Base-by-base conservation (phyloP, 2,888 invertebrate species). In the Hecatera dysodea region DNA sequence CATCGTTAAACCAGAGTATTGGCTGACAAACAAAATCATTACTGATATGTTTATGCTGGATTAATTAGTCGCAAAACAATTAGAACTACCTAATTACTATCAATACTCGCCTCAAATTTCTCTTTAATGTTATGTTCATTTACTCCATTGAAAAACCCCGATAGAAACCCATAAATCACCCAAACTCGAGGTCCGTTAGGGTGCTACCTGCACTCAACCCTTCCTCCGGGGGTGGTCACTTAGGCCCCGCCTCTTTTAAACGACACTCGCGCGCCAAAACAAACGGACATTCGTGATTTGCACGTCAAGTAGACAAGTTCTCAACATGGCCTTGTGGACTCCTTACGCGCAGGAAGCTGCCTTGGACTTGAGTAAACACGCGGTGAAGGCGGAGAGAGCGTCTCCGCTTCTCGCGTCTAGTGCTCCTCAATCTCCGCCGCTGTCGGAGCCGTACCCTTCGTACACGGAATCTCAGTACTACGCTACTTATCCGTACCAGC, bases 291-390 rank as follows among this genome's bases (percentile, higher is more conserved):
- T 89, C 79, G 83, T 75, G 66, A 72, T 68, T 78, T 65, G 72
- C 67, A 67, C 83, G 78, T 80, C 83, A 78, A 81, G 79, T 81
- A 76, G 80, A 80, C 76, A 81, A 77, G 72, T 73, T 69, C 63
- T 75, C 80, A 85, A 81, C 59, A 94, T 94, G 94, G 89, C 94
- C 67, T 78, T 94, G 73, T 94, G 94, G 94, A 94, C 93, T 59
- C 94, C 94, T 39, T 94, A 94, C 89, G 88, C 89, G 33, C 94
- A 93, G 64, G 88, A 93, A 84, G 87, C 90, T 17, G 92, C 93
- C 7, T 72, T 95, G 62, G 94, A 95, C 71, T 88, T 94, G 42
- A 93, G 88, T 73, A 90, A 87, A 64, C 65, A 84, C 29, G 76
- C 88, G 4, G 79, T 90, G 29, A 92, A 91, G 72, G 66, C 67